A percentile compares a stretch with the other conserved stretches of the same genome.
phyloP scores from a whole-genome alignment of 2,888 invertebrate species.

The Tholera decimalis region DNA sequence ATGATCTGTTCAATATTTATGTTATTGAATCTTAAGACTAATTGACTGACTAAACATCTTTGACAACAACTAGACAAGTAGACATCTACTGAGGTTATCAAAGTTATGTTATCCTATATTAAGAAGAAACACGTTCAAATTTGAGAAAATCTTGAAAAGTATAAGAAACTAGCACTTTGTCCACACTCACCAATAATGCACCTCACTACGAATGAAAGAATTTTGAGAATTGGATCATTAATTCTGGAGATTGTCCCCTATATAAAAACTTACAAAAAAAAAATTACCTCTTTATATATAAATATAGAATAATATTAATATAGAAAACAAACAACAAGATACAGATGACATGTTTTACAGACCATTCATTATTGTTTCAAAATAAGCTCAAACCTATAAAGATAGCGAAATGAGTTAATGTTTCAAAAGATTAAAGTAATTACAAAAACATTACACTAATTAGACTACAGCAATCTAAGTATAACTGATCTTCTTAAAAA shows the following conservation, averaged over 20 bases:
- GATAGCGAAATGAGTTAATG: conserved; percentile 36
- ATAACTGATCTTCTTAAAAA: conserved; percentile 4
- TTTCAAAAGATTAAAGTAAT: conserved; percentile 31
- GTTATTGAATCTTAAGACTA: too few relatives aligned
- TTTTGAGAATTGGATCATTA: too few relatives aligned
- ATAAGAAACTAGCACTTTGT: background rate
- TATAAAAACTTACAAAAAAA: too few relatives aligned
- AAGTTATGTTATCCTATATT: background rate
- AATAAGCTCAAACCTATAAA: conserved; percentile 21
- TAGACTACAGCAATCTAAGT: conserved; percentile 1
- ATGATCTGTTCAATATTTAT: background rate
- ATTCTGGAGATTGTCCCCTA: too few relatives aligned
- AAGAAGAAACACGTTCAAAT: background rate
- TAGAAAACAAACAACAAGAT: background rate
- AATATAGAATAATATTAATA: too few relatives aligned
- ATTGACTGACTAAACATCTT: too few relatives aligned
- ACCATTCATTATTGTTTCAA: conserved; percentile 1
- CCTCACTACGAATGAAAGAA: too few relatives aligned
- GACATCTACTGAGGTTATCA: background rate
- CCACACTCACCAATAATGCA: too few relatives aligned
- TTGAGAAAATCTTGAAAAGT: background rate
- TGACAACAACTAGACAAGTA: background rate
- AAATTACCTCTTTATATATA: too few relatives aligned
- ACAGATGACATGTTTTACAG: background rate
- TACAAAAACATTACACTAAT: conserved; percentile 33